phyloP scores from a whole-genome alignment of 2,888 invertebrate species.

The Fragum whitleyi region DNA sequence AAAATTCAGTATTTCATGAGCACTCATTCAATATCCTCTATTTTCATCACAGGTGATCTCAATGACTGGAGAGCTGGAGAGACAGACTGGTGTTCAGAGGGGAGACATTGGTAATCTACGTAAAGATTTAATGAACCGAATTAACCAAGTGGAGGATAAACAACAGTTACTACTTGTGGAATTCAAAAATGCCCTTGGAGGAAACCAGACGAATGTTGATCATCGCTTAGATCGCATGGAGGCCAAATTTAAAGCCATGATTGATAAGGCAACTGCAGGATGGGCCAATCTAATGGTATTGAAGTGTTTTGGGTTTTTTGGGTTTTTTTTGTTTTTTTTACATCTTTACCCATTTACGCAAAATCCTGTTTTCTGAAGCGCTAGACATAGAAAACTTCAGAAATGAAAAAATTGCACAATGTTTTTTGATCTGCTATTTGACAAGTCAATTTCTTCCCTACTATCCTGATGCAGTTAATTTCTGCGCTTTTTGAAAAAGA shows the following conservation, averaged over 20 bases:
- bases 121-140: constrained; percentile 76
- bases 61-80: constrained; percentile 74
- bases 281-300: constrained; percentile 71
- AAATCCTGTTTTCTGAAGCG: too few relatives aligned
- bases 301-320: constrained; percentile 26
- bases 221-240: constrained; percentile 81
- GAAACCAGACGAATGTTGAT: constrained; percentile 70
- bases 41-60: constrained; percentile 38
- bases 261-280: constrained; percentile 76
- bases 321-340: too few relatives aligned
- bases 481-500: too few relatives aligned
- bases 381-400: too few relatives aligned
- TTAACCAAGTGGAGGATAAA: constrained; percentile 78
- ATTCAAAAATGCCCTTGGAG: constrained; percentile 70
- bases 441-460: too few relatives aligned
- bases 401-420: too few relatives aligned
- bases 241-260: constrained; percentile 72
- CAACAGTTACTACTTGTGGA: constrained; percentile 77
- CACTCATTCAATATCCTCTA: too few relatives aligned
- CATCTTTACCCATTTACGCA: too few relatives aligned
- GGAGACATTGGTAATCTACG: constrained; percentile 77
- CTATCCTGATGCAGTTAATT: too few relatives aligned
- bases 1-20: too few relatives aligned
- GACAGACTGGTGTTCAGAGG: constrained; percentile 68
- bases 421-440: too few relatives aligned